Base-by-base conservation (phyloP, 2,888 invertebrate species). In the Sarcophaga caerulescens region DNA sequence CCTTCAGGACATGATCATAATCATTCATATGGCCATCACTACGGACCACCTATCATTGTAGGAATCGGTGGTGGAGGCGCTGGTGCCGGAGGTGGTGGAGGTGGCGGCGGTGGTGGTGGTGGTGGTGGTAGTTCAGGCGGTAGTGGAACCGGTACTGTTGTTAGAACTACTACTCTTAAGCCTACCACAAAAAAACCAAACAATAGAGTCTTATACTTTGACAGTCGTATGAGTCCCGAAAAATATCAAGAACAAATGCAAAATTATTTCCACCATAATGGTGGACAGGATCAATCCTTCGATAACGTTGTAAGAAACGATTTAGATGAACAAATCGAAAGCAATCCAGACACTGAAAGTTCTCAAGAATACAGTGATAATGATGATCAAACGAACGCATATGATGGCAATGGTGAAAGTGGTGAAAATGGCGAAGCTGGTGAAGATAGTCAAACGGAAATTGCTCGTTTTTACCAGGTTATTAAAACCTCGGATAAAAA, bases 1-100 rank as follows among this genome's bases (percentile, higher is more conserved):
- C 35, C 35, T 12, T 25, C 47, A 11, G 25, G 57, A 0, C 23
- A n/a, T 19, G 21, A 81, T 10, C 70, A 85, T 35, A 71, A 82
- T 47, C 82, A 85, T 47, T 81, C 78, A 35, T 62, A 80, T 17
- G 59, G 75, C 21, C 66, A 75, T 62, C 62, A 71, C 14, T 68
- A 69, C n/a, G 59, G 60, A 11, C 21, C 23, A n/a, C 80, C 71
- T 3, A 70, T 65, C 4, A 47, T 23, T 21, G 59, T 57, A 23
- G 75, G 75, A 1, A 63, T 71, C 2, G 57, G 63, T 4, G 35
- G 71, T 12, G 59, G 70, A 2, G 47, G 66, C 2, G 35, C 47
- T 2, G 68, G 77, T 4, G 57, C 17, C 11, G 84, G 75, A 4
- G 76, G 80, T n/a, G 59, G 70, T 11, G 65, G 60, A 2, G 45